phyloP scores from a whole-genome alignment of 1,140 invertebrate genomes.

The Drosophila lowei region DNA sequence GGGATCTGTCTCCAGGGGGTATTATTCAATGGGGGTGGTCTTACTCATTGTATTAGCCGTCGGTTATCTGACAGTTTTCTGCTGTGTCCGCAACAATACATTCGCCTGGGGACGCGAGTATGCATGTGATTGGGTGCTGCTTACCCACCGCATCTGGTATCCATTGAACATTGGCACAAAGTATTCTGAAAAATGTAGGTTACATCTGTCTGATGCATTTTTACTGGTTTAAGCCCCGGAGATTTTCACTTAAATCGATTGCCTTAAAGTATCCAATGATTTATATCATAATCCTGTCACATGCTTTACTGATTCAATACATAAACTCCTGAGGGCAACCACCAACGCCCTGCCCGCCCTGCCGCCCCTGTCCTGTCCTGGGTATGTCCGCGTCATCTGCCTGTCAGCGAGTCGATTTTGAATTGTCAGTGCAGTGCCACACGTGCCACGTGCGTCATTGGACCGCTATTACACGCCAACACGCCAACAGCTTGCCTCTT shows the following conservation, averaged over 20 bases:
- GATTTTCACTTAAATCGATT: slow-evolving; percentile 45
- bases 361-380: not conserved
- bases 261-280: slow-evolving; percentile 63
- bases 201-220: no score
- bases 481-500: slow-evolving; percentile 39
- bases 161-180: not conserved
- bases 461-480: slow-evolving; percentile 59
- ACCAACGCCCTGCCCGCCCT: slow-evolving; percentile 15
- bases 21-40: slow-evolving; percentile 43
- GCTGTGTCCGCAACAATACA: slow-evolving; percentile 59
- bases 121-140: slow-evolving; percentile 38
- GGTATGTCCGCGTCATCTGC: slow-evolving; percentile 34
- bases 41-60: slow-evolving; percentile 67
- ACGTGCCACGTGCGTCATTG: slow-evolving; percentile 63
- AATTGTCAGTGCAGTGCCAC: slow-evolving; percentile 64
- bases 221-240: not conserved
- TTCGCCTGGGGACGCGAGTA: slow-evolving; percentile 11
- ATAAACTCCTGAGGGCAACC: slow-evolving; percentile 50
- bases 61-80: slow-evolving; percentile 71
- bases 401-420: slow-evolving; percentile 58
- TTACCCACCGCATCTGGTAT: slow-evolving; percentile 1
- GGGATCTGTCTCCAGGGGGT: slow-evolving; percentile 44
- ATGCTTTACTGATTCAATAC: slow-evolving; percentile 72
- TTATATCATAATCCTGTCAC: slow-evolving; percentile 79
- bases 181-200: not conserved